These are phyloP conservation scores for Sminthurides aquaticus DNA, from an alignment of 2,888 invertebrate genomes.

Conservation along the genomic window DNA sequence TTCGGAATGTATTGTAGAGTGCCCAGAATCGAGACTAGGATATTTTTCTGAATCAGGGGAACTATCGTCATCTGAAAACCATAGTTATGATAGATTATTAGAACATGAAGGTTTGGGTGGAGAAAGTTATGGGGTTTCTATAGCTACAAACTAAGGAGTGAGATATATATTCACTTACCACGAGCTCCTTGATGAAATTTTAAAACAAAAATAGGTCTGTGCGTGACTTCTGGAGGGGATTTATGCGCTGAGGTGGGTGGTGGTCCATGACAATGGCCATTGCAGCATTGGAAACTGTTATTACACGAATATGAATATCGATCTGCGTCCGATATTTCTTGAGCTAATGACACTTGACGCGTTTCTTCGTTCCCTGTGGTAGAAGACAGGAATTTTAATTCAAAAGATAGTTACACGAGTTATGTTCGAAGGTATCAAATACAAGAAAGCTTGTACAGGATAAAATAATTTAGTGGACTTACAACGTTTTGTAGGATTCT, in stretches of 20 bases:
- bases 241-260: background rate
- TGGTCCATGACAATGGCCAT: background rate
- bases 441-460: too few relatives aligned
- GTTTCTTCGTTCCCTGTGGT: slow-evolving; percentile 39
- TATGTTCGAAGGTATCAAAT: too few relatives aligned
- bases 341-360: slow-evolving; percentile 40
- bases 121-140: background rate
- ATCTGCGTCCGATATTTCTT: slow-evolving; percentile 42
- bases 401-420: too few relatives aligned
- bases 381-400: too few relatives aligned
- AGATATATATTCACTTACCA: slow-evolving; percentile 30
- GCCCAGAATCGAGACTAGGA: slow-evolving; percentile 74
- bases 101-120: too few relatives aligned
- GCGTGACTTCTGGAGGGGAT: background rate
- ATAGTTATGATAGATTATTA: slow-evolving; percentile 10
- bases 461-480: too few relatives aligned
- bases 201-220: slow-evolving; percentile 40
- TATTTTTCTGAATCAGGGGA: slow-evolving; percentile 79
- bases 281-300: background rate
- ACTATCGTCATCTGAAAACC: slow-evolving; percentile 54
- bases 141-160: background rate
- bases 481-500: slow-evolving; percentile 51
- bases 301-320: slow-evolving; percentile 14
- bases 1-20: slow-evolving; percentile 85
- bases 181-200: slow-evolving; percentile 36